Percentiles rank a stretch among this genome's conserved stretches.
Conservation (phyloP, 2,113 vertebrate genomes). For the Gobiocypris rarus region DNA sequence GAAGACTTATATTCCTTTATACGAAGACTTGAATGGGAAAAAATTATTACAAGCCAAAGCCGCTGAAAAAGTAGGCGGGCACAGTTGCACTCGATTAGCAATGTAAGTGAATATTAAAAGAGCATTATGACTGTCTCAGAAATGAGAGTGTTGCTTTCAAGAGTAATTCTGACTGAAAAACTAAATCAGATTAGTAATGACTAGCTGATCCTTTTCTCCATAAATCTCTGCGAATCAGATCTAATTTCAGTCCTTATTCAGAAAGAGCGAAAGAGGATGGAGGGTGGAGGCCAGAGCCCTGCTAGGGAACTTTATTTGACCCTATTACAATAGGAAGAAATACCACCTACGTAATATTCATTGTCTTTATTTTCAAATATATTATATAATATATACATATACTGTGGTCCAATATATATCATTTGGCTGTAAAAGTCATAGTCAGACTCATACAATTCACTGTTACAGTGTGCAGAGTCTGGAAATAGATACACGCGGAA, state of each 20-base stretch:
- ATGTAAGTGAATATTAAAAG: constrained; percentile 6
- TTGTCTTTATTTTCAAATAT: background rate
- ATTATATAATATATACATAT: background rate
- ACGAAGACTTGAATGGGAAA: background rate
- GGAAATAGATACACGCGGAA: background rate
- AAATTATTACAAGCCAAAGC: background rate
- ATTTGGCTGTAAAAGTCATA: background rate
- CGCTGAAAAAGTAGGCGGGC: background rate
- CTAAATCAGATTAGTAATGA: constrained; percentile 26
- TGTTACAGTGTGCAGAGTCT: background rate
- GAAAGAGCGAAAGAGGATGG: background rate
- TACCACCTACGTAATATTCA: background rate
- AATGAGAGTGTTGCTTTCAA: constrained; percentile 13
- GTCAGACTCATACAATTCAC: background rate
- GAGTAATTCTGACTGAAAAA: background rate
- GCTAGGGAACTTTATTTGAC: background rate
- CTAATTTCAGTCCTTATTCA: constrained; percentile 26
- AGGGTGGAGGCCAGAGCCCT: background rate
- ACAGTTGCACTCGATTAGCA: background rate
- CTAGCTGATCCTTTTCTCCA: background rate
- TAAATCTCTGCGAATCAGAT: constrained; percentile 22
- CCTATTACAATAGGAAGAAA: background rate
- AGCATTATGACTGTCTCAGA: constrained; percentile 11
- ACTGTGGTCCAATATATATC: no score
- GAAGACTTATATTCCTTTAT: no score